These are phyloP conservation scores for Enteromius treurensis DNA, from an alignment of 2,797 vertebrate genomes.

Conservation along the genomic window DNA sequence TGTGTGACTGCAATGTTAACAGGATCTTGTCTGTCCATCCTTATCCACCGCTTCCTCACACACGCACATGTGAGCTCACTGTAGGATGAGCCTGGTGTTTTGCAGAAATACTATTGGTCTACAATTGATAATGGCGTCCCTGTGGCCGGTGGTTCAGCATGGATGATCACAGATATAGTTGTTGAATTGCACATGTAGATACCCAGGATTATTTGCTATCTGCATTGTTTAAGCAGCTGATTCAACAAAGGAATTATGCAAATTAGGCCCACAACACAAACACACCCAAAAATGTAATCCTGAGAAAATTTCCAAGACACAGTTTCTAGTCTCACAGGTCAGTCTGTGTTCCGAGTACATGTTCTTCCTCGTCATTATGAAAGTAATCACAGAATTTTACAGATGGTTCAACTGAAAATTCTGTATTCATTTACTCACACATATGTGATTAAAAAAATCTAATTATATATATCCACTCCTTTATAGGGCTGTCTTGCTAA, in stretches of 20 bases:
- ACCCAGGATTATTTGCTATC: slow-evolving; percentile 1
- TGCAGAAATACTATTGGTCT: slow-evolving; percentile 26
- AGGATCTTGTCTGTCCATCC: slow-evolving; percentile 62
- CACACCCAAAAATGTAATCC: background rate
- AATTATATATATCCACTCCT: too few relatives aligned
- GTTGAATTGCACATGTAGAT: background rate
- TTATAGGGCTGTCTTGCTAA: too few relatives aligned
- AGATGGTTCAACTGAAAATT: background rate
- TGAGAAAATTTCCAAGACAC: background rate
- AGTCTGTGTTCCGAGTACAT: background rate
- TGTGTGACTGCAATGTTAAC: slow-evolving; percentile 63
- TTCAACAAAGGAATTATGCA: slow-evolving; percentile 16
- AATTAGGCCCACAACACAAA: background rate
- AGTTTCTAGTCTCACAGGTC: background rate
- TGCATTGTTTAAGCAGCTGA: background rate
- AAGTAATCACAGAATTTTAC: too few relatives aligned
- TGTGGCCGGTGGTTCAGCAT: background rate
- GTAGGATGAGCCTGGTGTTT: slow-evolving; percentile 24
- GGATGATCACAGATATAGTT: slow-evolving; percentile 22
- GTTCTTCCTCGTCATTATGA: background rate
- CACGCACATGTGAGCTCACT: background rate
- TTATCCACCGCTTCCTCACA: background rate
- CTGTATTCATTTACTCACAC: background rate
- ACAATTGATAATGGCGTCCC: slow-evolving; percentile 10
- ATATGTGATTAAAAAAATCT: too few relatives aligned